These are phyloP conservation scores for Deroptyus accipitrinus DNA, from an alignment of 2,113 vertebrate species.

Conservation along the genomic window DNA sequence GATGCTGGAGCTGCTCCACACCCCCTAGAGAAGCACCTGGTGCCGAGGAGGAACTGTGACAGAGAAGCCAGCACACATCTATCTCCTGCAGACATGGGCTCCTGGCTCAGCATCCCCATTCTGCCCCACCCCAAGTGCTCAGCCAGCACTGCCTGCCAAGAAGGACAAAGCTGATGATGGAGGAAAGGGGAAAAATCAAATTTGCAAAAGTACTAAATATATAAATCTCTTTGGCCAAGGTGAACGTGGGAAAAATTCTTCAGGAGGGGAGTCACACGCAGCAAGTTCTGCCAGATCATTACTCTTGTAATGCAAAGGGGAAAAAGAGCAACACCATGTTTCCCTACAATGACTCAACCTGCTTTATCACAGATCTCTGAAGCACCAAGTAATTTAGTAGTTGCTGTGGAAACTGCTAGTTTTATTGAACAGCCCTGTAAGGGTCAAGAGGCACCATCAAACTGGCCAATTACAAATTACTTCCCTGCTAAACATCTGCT, in stretches of 20 bases:
- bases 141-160: background rate
- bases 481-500: slow-evolving; percentile 33
- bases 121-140: fast-evolving
- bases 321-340: slow-evolving; percentile 5
- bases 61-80: background rate
- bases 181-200: slow-evolving; percentile 1
- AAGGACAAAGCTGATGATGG: background rate
- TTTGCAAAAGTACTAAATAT: background rate
- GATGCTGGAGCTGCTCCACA: background rate
- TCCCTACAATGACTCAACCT: background rate
- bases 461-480: background rate
- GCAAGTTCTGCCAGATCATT: slow-evolving; percentile 9
- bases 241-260: slow-evolving; percentile 57
- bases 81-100: background rate
- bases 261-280: background rate
- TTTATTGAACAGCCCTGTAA: slow-evolving; percentile 41
- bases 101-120: background rate
- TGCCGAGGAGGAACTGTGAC: background rate
- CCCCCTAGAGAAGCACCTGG: background rate
- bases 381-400: slow-evolving; percentile 49
- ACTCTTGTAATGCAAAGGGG: background rate
- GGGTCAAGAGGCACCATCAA: slow-evolving; percentile 49
- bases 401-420: slow-evolving; percentile 53
- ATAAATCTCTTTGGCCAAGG: slow-evolving; percentile 29
- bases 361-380: slow-evolving; percentile 38